Conservation (phyloP, 2,888 invertebrate species). For the Aradus depressus region DNA sequence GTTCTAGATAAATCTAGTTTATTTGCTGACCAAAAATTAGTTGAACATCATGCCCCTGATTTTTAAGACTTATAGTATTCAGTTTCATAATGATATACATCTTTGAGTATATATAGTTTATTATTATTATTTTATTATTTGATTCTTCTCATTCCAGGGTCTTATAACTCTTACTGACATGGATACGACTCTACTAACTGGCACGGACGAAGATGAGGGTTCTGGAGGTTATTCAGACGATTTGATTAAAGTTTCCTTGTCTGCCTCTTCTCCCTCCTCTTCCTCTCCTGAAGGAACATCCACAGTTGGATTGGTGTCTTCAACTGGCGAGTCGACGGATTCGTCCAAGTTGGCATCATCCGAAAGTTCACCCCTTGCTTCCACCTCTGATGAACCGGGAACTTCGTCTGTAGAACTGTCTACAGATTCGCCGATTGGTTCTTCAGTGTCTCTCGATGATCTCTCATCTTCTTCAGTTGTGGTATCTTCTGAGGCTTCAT, state of each 20-base stretch:
- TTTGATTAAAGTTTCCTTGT: conserved; percentile 12
- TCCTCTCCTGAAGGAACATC: conserved; percentile 1
- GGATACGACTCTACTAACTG: background rate
- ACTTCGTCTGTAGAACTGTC: conserved; percentile 21
- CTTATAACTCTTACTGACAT: conserved; percentile 5
- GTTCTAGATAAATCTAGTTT: no score
- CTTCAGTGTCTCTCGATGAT: conserved; percentile 6
- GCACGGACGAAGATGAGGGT: conserved; percentile 23
- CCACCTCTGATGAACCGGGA: no score
- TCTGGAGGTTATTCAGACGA: conserved; percentile 22
- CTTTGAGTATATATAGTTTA: no score
- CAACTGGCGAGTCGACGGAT: background rate
- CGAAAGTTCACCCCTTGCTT: conserved; percentile 15
- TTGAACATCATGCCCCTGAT: no score
- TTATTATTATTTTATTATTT: background rate
- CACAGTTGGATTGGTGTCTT: background rate
- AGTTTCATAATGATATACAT: no score
- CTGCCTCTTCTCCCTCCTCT: background rate
- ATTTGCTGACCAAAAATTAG: no score
- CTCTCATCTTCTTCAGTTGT: conserved; percentile 12
- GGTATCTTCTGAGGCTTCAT: conserved; percentile 4
- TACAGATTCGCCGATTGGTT: conserved; percentile 17
- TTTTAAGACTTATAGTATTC: no score
- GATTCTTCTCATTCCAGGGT: background rate
- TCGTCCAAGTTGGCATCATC: conserved; percentile 21